Evolutionary conservation across 1,140 invertebrate genomes (phyloP).

Genomic region (Plodia interpunctella): DNA sequence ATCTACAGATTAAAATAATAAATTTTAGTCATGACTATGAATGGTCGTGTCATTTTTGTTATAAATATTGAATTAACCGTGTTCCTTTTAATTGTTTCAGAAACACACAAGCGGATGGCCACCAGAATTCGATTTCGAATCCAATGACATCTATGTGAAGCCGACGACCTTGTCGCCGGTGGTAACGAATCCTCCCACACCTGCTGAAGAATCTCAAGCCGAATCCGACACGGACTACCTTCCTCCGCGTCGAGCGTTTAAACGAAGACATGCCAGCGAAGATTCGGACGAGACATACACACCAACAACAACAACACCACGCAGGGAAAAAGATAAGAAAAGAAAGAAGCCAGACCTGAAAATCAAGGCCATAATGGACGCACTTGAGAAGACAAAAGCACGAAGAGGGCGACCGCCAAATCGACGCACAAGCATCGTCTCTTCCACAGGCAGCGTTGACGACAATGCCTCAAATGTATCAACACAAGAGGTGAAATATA

Average conservation of each 20-base stretch:
- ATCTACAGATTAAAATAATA: too few relatives aligned
- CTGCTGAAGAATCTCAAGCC: conserved; percentile 55
- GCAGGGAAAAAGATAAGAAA: conserved; percentile 45
- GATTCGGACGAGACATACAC: conserved; percentile 65
- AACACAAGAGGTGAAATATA: conserved; percentile 75
- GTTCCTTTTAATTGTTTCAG: not conserved
- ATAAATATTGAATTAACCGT: too few relatives aligned
- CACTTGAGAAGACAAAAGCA: conserved; percentile 53
- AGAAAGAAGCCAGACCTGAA: conserved; percentile 55
- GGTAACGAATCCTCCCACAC: conserved; percentile 40
- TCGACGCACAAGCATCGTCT: conserved; percentile 56
- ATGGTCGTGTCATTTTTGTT: too few relatives aligned
- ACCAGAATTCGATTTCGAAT: not conserved
- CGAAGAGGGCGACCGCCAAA: conserved; percentile 63
- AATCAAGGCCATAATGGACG: conserved; percentile 62
- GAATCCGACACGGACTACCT: conserved; percentile 59
- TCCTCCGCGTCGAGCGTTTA: conserved; percentile 33
- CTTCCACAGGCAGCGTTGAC: conserved; percentile 52
- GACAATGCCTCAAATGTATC: conserved; percentile 54
- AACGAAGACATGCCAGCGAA: conserved; percentile 49
- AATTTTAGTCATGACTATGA: too few relatives aligned
- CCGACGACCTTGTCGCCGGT: conserved; percentile 1
- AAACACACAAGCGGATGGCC: conserved; percentile 16
- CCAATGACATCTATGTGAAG: not conserved
- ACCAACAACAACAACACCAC: conserved; percentile 31